phyloP scores from a whole-genome alignment of 2,113 vertebrate species.

The Perca schrenkii region DNA sequence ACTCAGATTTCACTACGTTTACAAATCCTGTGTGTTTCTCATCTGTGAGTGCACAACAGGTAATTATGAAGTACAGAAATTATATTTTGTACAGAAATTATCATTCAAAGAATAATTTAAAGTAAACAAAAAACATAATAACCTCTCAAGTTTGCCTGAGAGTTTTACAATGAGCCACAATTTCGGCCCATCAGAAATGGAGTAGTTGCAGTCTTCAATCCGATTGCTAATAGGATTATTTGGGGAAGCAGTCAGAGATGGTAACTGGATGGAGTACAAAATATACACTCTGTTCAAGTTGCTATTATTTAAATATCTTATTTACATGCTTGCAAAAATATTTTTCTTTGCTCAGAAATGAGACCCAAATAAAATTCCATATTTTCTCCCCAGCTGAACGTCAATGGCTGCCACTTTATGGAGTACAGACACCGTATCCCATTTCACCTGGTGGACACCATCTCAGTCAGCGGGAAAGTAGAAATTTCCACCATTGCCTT shows the following conservation, averaged over 20 bases:
- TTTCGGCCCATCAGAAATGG: background rate
- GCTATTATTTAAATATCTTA: background rate
- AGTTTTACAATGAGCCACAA: background rate
- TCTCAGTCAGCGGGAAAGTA: slow-evolving; percentile 74
- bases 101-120: background rate
- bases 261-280: background rate
- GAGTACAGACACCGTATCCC: slow-evolving; percentile 70
- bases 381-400: slow-evolving; percentile 76
- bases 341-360: background rate
- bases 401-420: slow-evolving; percentile 78
- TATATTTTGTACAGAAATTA: background rate
- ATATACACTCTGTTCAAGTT: background rate
- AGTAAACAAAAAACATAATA: background rate
- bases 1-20: background rate
- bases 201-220: background rate
- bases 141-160: background rate
- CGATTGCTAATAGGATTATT: background rate
- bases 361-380: background rate
- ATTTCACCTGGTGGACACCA: slow-evolving; percentile 66
- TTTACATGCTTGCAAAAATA: background rate
- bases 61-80: background rate
- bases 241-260: background rate
- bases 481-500: slow-evolving; percentile 80
- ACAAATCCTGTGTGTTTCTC: background rate
- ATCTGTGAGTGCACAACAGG: background rate